phyloP scores from a whole-genome alignment of 2,888 invertebrate genomes.

The Fragum sueziense region DNA sequence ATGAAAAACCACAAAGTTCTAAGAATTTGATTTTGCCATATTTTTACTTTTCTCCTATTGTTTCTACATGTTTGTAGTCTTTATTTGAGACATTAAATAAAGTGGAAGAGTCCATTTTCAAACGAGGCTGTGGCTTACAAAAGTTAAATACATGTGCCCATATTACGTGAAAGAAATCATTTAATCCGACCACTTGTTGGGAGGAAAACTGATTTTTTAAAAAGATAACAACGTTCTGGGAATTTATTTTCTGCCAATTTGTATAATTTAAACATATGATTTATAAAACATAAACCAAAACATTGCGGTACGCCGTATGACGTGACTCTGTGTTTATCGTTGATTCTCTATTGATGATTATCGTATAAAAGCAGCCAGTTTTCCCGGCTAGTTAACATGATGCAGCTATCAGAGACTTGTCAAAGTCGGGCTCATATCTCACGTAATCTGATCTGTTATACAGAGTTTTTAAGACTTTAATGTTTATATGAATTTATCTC shows the following conservation, averaged over 20 bases:
- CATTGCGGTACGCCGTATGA: not conserved
- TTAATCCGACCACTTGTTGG: not conserved
- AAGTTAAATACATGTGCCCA: too few relatives aligned
- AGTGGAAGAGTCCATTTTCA: too few relatives aligned
- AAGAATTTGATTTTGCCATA: too few relatives aligned
- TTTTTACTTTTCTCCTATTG: too few relatives aligned
- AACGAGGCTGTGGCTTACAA: too few relatives aligned
- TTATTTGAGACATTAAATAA: too few relatives aligned
- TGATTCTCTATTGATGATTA: conserved; percentile 31
- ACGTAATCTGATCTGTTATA: conserved; percentile 24
- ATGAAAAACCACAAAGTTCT: too few relatives aligned
- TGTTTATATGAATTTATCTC: conserved; percentile 51
- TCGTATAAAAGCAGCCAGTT: conserved; percentile 46
- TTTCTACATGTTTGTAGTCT: too few relatives aligned
- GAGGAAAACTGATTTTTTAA: not conserved
- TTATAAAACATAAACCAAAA: not conserved
- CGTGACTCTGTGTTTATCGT: conserved; percentile 20
- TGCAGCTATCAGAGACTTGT: conserved; percentile 40
- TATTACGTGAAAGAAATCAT: not conserved
- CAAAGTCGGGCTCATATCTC: conserved; percentile 30
- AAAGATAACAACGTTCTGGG: conserved; percentile 23
- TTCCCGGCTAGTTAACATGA: conserved; percentile 39
- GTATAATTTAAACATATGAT: conserved; percentile 23
- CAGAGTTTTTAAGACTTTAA: conserved; percentile 36
- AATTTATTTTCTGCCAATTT: conserved; percentile 22